Percentiles rank a stretch among this genome's conserved stretches.
Conservation (phyloP, 1,140 invertebrate genomes). For the Zophobas atratus region DNA sequence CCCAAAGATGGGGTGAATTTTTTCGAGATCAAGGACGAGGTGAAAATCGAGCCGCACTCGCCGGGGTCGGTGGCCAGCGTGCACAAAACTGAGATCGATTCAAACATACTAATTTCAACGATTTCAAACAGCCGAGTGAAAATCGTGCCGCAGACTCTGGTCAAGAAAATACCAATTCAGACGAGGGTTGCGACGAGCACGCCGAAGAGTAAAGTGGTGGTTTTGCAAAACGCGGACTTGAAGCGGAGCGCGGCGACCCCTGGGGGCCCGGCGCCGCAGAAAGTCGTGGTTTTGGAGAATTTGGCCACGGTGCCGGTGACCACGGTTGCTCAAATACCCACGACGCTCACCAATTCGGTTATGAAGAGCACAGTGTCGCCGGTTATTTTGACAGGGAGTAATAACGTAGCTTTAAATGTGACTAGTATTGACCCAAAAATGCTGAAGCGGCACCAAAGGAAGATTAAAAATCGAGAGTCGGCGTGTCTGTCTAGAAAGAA, state of each 20-base stretch:
- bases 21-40: conserved; percentile 57
- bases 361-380: conserved; percentile 44
- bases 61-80: background rate
- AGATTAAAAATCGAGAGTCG: conserved; percentile 93
- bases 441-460: conserved; percentile 87
- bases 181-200: conserved; percentile 52
- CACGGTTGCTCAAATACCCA: conserved; percentile 44
- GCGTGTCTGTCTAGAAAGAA: conserved; percentile 92
- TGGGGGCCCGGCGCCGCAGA: conserved; percentile 17
- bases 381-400: conserved; percentile 47
- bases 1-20: conserved; percentile 25
- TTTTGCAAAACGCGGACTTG: conserved; percentile 54
- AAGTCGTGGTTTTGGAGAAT: conserved; percentile 61
- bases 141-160: conserved; percentile 43
- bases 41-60: conserved; percentile 54
- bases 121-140: conserved; percentile 4
- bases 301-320: conserved; percentile 52
- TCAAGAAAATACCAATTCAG: conserved; percentile 56
- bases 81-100: conserved; percentile 20
- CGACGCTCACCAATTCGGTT: conserved; percentile 27
- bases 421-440: conserved; percentile 69
- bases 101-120: conserved; percentile 41
- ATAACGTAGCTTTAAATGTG: conserved; percentile 17
- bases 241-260: conserved; percentile 24
- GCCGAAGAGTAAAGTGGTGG: conserved; percentile 55